Base-by-base conservation (phyloP, 2,113 vertebrate species). In the Rhombomys opimus region DNA sequence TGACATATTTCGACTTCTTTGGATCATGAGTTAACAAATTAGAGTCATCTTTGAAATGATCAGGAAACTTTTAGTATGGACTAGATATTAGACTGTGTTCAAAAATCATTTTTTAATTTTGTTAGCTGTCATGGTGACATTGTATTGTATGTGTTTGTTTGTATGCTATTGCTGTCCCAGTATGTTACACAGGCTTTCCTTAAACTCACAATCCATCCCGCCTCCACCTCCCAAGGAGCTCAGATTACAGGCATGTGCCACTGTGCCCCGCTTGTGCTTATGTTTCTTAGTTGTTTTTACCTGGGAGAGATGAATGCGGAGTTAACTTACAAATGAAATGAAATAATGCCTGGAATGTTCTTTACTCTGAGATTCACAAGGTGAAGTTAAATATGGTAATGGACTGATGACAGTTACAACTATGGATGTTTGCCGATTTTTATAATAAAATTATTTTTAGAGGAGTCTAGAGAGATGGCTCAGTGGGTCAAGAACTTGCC, bases 331-430 rank as follows among this genome's bases (percentile, higher is more conserved):
- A 63, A 38, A 38, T 27, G 2, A 38, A 92, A 80, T 25, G 4
- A 89, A 92, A 78, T 73, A 32, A 81, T 38, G 7, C 32, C 32
- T 63, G 70, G 30, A 12, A 63, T 87, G 89, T 81, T 84, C 89
- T 81, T 92, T 73, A 73, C 27, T 94, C 32, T 35, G 89, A 87
- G 35, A 89, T 70, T 67, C 87, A 65, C 61, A 90, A 97, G 92
- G 30, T 80, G 20, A 86, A 41, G 41, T 90, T 90, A 96, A 67
- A 50, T 70, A 20, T 87, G 11, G 17, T 70, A 65, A 88, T 20
- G n/a, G 61, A 63, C 23, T n/a, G 7, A 86, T 25, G 8, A n/a
- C 6, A 52, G 87, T 25, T 11, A 50, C 63, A 65, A 30, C 59
- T 57, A 38, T 17, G 7, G 50, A 11, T 7, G 1, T 87, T 73